These are phyloP conservation scores for Sclerodermus sp. DNA, from an alignment of 2,888 invertebrate species.

Conservation along the genomic window DNA sequence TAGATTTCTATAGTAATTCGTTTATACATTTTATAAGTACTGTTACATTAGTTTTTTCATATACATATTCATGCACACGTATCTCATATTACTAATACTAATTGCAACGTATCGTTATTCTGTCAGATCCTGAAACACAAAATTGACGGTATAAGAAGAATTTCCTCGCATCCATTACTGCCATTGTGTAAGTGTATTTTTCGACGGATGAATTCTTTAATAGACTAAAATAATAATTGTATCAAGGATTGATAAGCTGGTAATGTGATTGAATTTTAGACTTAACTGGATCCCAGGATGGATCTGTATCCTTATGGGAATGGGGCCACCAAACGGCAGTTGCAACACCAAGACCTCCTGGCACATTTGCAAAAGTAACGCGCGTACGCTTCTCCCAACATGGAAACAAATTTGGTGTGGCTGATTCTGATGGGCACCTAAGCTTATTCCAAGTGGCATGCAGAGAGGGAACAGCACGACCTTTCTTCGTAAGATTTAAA, in stretches of 20 bases:
- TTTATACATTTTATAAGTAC: no score
- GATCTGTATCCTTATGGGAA: slow-evolving; percentile 96
- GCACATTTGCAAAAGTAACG: slow-evolving; percentile 94
- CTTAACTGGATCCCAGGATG: slow-evolving; percentile 93
- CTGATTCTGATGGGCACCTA: slow-evolving; percentile 95
- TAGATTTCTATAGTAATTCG: no score
- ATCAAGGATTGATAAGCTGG: not conserved
- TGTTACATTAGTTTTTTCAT: no score
- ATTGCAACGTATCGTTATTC: no score
- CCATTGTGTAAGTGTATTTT: slow-evolving; percentile 83
- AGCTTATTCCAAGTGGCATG: slow-evolving; percentile 93
- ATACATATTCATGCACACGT: no score
- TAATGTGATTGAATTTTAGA: slow-evolving; percentile 60
- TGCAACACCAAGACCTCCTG: slow-evolving; percentile 87
- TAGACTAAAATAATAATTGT: no score
- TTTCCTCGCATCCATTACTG: slow-evolving; percentile 93
- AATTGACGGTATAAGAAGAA: slow-evolving; percentile 90
- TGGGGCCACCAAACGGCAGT: slow-evolving; percentile 95
- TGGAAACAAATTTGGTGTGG: slow-evolving; percentile 98
- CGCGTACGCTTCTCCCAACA: slow-evolving; percentile 94
- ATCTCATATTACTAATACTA: no score
- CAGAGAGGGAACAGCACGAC: slow-evolving; percentile 73
- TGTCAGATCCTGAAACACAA: slow-evolving; percentile 89
- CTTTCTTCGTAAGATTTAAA: slow-evolving; percentile 82
- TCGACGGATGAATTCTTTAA: slow-evolving; percentile 2